Conservation (phyloP, 2,888 invertebrate genomes). For the Rotaria macrura region DNA sequence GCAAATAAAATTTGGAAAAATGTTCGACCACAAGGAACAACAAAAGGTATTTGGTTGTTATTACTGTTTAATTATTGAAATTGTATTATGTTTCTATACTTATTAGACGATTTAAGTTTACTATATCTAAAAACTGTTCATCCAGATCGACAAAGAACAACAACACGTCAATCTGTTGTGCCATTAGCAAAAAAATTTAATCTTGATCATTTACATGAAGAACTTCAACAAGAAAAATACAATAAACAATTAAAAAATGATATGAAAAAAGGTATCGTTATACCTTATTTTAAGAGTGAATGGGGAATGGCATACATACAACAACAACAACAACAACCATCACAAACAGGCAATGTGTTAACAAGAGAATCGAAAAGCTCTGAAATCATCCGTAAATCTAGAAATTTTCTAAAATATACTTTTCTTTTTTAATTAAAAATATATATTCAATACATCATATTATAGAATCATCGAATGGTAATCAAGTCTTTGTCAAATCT, state of each 20-base stretch:
- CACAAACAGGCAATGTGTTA: not conserved
- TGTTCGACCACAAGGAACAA: conserved; percentile 15
- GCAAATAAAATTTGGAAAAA: conserved; percentile 22
- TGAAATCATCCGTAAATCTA: not conserved
- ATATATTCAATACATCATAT: no score
- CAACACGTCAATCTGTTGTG: not conserved
- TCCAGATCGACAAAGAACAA: not conserved
- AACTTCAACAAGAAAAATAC: conserved; percentile 16
- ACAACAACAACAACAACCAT: not conserved
- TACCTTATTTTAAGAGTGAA: conserved; percentile 47
- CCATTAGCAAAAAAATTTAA: not conserved
- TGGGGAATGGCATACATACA: conserved; percentile 46
- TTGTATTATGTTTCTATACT: not conserved
- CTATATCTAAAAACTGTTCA: not conserved
- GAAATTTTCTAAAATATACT: no score
- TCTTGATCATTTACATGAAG: not conserved
- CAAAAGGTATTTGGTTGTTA: not conserved
- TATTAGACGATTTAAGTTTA: conserved; percentile 12
- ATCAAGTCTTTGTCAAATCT: not conserved
- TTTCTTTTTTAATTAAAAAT: no score
- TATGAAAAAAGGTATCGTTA: conserved; percentile 36
- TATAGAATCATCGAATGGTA: not conserved
- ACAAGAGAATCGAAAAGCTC: not conserved
- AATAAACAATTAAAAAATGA: conserved; percentile 24
- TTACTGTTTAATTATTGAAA: not conserved